Percentiles rank a stretch among this genome's conserved stretches.
Evolutionary conservation across 2,113 vertebrate genomes (phyloP).

Genomic region (Rhinolophus sinicus): DNA sequence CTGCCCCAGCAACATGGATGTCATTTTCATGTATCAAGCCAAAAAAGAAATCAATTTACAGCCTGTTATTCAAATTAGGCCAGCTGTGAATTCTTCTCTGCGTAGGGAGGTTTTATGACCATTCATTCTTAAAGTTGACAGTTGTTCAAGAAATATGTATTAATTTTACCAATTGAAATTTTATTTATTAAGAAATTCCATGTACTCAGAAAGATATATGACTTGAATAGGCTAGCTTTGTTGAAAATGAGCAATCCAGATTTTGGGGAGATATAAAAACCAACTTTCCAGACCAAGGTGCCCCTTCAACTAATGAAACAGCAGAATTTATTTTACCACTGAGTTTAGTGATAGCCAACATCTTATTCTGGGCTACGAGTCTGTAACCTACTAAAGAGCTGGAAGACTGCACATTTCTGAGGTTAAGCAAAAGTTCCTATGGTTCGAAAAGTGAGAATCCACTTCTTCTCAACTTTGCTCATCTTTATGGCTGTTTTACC

Average conservation of each 20-base stretch:
- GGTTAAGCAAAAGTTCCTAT: not conserved
- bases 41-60: slow-evolving; percentile 70
- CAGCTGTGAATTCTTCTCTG: slow-evolving; percentile 63
- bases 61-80: slow-evolving; percentile 69
- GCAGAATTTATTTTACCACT: slow-evolving; percentile 52
- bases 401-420: not conserved
- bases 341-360: slow-evolving; percentile 13
- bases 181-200: slow-evolving; percentile 67
- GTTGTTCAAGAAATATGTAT: slow-evolving; percentile 64
- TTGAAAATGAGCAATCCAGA: slow-evolving; percentile 53
- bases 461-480: not conserved
- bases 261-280: not conserved
- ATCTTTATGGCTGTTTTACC: not conserved
- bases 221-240: not conserved
- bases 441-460: not conserved
- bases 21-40: slow-evolving; percentile 58
- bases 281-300: slow-evolving; percentile 19
- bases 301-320: slow-evolving; percentile 26
- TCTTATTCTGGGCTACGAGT: not conserved
- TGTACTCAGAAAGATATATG: slow-evolving; percentile 4
- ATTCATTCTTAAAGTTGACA: slow-evolving; percentile 67
- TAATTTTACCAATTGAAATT: slow-evolving; percentile 72
- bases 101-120: slow-evolving; percentile 46
- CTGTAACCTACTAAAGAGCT: not conserved
- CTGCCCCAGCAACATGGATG: slow-evolving; percentile 33